Evolutionary conservation across 1,140 invertebrate species (phyloP), one percentile per base, ranked within the genome.

Genomic region (Hyles vespertilio): DNA sequence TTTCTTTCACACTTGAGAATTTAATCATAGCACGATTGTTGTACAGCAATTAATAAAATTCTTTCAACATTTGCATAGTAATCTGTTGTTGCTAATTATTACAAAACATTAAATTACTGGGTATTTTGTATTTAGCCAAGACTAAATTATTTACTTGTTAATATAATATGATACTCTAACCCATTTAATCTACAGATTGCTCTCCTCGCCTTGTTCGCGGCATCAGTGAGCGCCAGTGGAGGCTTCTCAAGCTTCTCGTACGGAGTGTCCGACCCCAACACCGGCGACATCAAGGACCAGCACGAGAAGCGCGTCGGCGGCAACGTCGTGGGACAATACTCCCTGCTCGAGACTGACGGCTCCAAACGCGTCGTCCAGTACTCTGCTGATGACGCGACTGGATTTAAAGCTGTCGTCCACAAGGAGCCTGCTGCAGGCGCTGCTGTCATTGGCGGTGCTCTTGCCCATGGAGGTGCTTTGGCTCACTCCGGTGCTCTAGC

Each of bases 261-360:
- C 61, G 78, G 75, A 53, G 89, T 91, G 0, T 67, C 77, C 1
- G 90, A 91, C 72, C 81, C 87, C 1, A 79, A 84, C 76, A 91
- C 83, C 64, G 88, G 91, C 10, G 89, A 91, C 61, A 75, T 86
- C 32, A 91, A 91, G 67, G 79, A 78, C 47, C 86, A 89, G 57
- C 76, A 89, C 32, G 89, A 91, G 69, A 84, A 72, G 10, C 80
- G 89, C 32, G 79, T 89, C 55, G 92, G 92, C 2, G 90, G 92
- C 66, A 70, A 88, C 40, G 91, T 92, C 10, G 84, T 89, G 51
- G 92, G 92, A 7, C 70, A 80, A 57, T 89, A 87, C 73, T 81
- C 84, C 6, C 71, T 88, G 5, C 55, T 88, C 22, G 89, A 90
- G 53, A 74, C 88, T 33, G 89, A 89, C 61, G 87, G 89, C 47